A percentile compares a stretch with the other conserved stretches of the same genome.
These are phyloP conservation scores for Amazona vittata DNA, from an alignment of 2,113 vertebrate species.

Conservation along the genomic window DNA sequence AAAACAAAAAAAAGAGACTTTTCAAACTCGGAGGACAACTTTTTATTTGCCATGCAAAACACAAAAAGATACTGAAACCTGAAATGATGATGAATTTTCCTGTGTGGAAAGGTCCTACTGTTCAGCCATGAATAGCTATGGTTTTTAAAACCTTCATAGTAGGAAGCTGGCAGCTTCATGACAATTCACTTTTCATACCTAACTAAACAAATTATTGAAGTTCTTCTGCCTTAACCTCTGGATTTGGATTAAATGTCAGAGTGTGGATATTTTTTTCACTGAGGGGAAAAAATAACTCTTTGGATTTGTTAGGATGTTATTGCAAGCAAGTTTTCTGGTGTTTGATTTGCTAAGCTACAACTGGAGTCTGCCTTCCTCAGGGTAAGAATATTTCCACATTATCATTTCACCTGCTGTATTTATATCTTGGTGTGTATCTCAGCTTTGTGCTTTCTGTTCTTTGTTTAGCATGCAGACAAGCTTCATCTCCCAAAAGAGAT, in stretches of 20 bases:
- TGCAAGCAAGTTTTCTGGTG: conserved; percentile 75
- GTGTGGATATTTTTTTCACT: conserved; percentile 67
- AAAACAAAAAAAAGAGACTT: not conserved
- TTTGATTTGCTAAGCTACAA: conserved; percentile 77
- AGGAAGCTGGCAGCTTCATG: conserved; percentile 61
- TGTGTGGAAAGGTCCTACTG: conserved; percentile 37
- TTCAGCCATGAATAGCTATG: conserved; percentile 34
- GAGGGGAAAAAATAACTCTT: conserved; percentile 35
- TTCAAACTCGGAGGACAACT: conserved; percentile 47
- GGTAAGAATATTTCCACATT: conserved; percentile 75
- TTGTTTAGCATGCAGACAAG: conserved; percentile 52
- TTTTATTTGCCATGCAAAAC: conserved; percentile 55
- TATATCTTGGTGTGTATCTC: not conserved
- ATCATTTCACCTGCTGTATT: conserved; percentile 49
- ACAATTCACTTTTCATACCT: conserved; percentile 57
- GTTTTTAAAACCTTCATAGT: conserved; percentile 53
- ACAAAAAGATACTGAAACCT: conserved; percentile 35
- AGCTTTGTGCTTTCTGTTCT: conserved; percentile 32
- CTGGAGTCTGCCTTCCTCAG: conserved; percentile 74
- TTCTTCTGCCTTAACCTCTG: conserved; percentile 53
- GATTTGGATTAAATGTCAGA: conserved; percentile 55
- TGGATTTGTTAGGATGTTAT: conserved; percentile 76
- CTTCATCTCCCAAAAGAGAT: conserved; percentile 38
- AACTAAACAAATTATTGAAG: conserved; percentile 66
- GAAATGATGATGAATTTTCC: conserved; percentile 51